phyloP scores from a whole-genome alignment of 2,113 vertebrate species.

The Dasyprocta punctata region DNA sequence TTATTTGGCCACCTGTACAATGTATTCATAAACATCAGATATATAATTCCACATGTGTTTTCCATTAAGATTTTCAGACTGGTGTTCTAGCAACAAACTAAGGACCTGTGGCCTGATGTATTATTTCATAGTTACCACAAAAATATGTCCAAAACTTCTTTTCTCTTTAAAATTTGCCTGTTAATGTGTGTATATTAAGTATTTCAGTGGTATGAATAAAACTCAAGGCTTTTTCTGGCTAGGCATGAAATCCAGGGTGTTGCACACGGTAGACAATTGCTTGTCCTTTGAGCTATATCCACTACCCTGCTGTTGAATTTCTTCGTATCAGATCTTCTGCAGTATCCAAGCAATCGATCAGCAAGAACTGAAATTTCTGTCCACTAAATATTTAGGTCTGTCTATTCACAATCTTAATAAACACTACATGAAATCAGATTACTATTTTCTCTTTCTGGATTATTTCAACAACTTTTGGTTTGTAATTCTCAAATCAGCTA shows the following conservation, averaged over 20 bases:
- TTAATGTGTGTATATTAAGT: background rate
- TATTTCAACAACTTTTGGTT: background rate
- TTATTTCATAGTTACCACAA: background rate
- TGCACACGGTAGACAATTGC: background rate
- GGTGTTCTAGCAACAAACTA: background rate
- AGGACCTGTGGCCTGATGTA: background rate
- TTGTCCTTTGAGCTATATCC: background rate
- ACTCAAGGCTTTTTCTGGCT: background rate
- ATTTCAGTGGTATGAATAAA: background rate
- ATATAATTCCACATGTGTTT: background rate
- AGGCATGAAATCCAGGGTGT: background rate
- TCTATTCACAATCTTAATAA: background rate
- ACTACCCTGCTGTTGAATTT: background rate
- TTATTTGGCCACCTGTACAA: background rate
- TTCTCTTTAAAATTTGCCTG: background rate
- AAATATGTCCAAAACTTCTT: background rate
- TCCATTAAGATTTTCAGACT: background rate
- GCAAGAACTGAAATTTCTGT: background rate
- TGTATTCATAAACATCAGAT: background rate
- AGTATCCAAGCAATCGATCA: background rate
- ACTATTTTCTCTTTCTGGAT: background rate
- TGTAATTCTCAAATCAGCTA: background rate
- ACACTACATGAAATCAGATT: background rate
- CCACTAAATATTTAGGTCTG: background rate
- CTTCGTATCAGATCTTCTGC: background rate